These are phyloP conservation scores for Pagrus major DNA, from an alignment of 2,113 vertebrate species.

Conservation along the genomic window DNA sequence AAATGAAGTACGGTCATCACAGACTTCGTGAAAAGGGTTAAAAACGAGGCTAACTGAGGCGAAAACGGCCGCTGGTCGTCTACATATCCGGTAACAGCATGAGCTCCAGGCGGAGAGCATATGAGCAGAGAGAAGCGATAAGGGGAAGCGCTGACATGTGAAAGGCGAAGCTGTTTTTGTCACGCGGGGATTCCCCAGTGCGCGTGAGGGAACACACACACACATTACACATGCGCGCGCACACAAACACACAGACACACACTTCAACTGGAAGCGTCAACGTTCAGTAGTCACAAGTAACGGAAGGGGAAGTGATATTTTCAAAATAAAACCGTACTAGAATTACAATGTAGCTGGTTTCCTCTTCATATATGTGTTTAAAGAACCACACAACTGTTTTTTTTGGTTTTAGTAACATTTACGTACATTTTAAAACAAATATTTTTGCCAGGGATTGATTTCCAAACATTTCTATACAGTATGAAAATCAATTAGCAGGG, in stretches of 20 bases:
- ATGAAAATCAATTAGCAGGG: no score
- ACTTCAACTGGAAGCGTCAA: slow-evolving; percentile 3
- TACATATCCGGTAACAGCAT: slow-evolving; percentile 67
- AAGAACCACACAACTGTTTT: not conserved
- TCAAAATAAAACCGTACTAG: slow-evolving; percentile 38
- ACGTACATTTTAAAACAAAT: no score
- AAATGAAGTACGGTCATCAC: not conserved
- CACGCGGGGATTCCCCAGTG: slow-evolving; percentile 80
- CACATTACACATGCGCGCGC: slow-evolving; percentile 1
- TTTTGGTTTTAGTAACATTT: not conserved
- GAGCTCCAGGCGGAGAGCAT: slow-evolving; percentile 53
- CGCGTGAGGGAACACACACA: slow-evolving; percentile 35
- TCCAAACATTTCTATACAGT: no score
- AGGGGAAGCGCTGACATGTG: slow-evolving; percentile 65
- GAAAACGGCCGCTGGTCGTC: slow-evolving; percentile 30
- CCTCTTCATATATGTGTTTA: not conserved
- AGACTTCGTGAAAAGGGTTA: not conserved
- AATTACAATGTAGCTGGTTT: no score
- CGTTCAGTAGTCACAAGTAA: not conserved
- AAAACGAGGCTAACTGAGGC: not conserved
- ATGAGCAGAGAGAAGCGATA: slow-evolving; percentile 70
- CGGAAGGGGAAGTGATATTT: slow-evolving; percentile 42
- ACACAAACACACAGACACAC: not conserved
- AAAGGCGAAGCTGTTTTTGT: slow-evolving; percentile 76
- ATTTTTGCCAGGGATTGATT: no score